Conservation (phyloP, 2,113 vertebrate species). For the sheep (Ovis aries) region ARS-UI_Ramb_v3.0 NC_056057.1:62925001-62925500, state of each 20-base stretch:
- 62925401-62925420: neutral
- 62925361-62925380: neutral
- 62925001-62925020: slow-evolving; percentile 44
- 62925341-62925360: slow-evolving; percentile 7
- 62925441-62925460: neutral
- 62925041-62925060: slow-evolving; percentile 29
- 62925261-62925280: slow-evolving; percentile 9
- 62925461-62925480: neutral
- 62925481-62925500: neutral
- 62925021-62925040: slow-evolving; percentile 50
- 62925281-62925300: neutral
- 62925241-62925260: neutral
- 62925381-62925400: neutral
- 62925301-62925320: neutral
- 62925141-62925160: neutral
- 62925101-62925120: neutral
- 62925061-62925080: neutral
- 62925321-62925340: neutral
- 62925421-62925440: neutral
- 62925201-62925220: neutral
- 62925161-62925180: neutral
- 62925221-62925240: neutral
- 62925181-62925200: neutral
- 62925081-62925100: neutral
- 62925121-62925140: neutral